Conservation (phyloP, 2,113 vertebrate species). For the Pteruthius melanotis region DNA sequence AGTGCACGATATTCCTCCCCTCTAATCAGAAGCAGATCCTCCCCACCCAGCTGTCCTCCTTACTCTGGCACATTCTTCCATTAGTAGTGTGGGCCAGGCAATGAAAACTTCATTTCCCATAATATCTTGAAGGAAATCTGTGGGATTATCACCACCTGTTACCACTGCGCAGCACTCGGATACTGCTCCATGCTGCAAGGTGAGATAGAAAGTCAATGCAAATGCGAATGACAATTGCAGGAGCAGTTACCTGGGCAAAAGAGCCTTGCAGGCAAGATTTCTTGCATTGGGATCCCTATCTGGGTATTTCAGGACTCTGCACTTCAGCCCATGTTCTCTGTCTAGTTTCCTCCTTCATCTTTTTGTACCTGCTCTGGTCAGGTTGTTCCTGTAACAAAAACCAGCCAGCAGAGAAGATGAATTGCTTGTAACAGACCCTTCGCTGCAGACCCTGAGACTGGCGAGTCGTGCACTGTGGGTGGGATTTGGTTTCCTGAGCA, state of each 20-base stretch:
- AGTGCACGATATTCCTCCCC: background rate
- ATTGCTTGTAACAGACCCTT: background rate
- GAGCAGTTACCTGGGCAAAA: background rate
- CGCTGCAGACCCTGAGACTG: rapidly evolving
- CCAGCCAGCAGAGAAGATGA: background rate
- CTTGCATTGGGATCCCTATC: background rate
- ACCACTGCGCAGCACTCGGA: background rate
- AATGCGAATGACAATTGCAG: background rate
- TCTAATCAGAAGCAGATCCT: conserved; percentile 54
- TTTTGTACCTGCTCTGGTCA: background rate
- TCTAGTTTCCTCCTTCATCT: background rate
- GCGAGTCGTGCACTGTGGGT: rapidly evolving
- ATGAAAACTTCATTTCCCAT: conserved; percentile 57
- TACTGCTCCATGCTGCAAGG: background rate
- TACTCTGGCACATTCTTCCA: background rate
- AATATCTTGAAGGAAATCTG: conserved; percentile 38
- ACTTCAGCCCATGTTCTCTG: background rate
- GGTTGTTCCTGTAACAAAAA: background rate
- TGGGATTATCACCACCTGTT: conserved; percentile 51
- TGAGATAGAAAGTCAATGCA: background rate
- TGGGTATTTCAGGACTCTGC: background rate
- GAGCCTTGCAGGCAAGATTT: background rate
- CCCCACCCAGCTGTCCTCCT: background rate
- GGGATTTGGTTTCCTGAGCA: background rate
- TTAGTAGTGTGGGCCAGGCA: background rate